Evolutionary conservation across 2,113 vertebrate genomes (phyloP).

Genomic region (Oreochromis niloticus): DNA sequence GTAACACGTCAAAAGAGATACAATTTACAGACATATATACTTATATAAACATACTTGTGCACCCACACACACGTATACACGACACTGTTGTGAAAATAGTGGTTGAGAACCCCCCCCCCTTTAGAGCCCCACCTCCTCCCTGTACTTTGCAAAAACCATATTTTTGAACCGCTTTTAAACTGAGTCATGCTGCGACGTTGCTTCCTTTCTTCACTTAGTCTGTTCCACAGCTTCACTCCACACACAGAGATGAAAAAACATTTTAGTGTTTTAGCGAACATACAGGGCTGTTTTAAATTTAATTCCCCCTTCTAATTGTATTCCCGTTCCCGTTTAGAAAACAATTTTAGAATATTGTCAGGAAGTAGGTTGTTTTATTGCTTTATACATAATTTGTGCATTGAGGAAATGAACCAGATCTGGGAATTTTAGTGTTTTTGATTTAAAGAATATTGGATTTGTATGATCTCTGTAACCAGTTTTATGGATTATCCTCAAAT

Average conservation of each 20-base stretch:
- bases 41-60: background rate
- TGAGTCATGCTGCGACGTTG: rapidly evolving
- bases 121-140: background rate
- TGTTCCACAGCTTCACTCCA: background rate
- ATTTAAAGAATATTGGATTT: background rate
- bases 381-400: background rate
- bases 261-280: background rate
- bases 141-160: background rate
- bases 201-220: background rate
- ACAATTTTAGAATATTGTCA: background rate
- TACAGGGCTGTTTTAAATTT: background rate
- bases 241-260: background rate
- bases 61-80: background rate
- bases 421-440: background rate
- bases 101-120: background rate
- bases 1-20: background rate
- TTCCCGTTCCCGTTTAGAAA: background rate
- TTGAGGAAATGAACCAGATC: rapidly evolving
- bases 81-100: background rate
- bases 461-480: background rate
- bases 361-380: background rate
- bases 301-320: background rate
- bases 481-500: background rate
- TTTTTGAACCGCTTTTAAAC: background rate
- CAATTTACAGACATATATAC: background rate